These are phyloP conservation scores for Seladonia tumulorum DNA, from an alignment of 2,888 invertebrate species.

Conservation along the genomic window DNA sequence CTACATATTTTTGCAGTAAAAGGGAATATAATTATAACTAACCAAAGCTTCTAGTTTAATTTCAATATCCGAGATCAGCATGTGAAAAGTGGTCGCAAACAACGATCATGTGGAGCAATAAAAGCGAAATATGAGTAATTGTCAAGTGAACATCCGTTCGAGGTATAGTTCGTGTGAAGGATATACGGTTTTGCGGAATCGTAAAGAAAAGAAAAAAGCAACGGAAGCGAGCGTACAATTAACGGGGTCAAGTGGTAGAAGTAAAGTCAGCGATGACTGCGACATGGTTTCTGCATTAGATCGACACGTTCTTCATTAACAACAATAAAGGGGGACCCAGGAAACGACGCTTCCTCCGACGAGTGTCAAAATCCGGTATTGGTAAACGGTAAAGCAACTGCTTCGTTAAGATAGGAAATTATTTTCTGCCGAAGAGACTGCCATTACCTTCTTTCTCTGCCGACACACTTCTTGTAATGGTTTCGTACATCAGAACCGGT, in stretches of 20 bases:
- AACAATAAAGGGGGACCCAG: slow-evolving; percentile 77
- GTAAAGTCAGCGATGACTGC: slow-evolving; percentile 58
- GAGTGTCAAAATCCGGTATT: slow-evolving; percentile 75
- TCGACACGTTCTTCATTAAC: slow-evolving; percentile 82
- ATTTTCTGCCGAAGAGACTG: slow-evolving; percentile 26
- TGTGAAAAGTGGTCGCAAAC: too few relatives aligned
- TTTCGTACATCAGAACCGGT: slow-evolving; percentile 15
- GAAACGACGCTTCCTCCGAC: slow-evolving; percentile 71
- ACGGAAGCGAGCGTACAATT: slow-evolving; percentile 70
- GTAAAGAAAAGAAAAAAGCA: slow-evolving; percentile 42
- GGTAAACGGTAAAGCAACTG: slow-evolving; percentile 39
- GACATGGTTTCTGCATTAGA: slow-evolving; percentile 84
- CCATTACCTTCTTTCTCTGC: slow-evolving; percentile 18
- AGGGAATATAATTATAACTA: too few relatives aligned
- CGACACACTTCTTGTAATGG: slow-evolving; percentile 16
- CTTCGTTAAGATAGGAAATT: slow-evolving; percentile 8
- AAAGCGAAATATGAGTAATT: background rate
- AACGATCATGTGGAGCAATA: background rate
- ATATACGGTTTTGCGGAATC: slow-evolving; percentile 53
- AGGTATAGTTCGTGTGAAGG: slow-evolving; percentile 41
- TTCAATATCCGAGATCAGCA: too few relatives aligned
- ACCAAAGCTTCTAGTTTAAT: too few relatives aligned
- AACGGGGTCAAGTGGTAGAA: slow-evolving; percentile 77
- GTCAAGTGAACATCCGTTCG: slow-evolving; percentile 13
- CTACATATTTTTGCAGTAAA: too few relatives aligned